phyloP scores from a whole-genome alignment of 2,113 vertebrate species.

The Panthera tigris region DNA sequence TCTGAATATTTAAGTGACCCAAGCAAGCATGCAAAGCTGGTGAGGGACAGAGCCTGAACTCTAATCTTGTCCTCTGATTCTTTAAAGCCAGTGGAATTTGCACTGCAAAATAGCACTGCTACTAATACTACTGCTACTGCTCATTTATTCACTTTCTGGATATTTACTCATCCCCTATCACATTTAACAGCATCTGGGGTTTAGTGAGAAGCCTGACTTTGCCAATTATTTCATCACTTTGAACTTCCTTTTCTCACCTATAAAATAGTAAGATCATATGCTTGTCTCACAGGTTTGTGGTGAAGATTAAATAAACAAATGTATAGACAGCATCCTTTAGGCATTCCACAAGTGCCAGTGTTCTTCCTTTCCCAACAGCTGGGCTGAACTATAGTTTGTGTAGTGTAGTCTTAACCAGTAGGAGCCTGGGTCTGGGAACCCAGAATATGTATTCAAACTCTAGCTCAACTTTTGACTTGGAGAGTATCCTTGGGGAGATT shows the following conservation, averaged over 20 bases:
- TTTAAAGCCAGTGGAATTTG: background rate
- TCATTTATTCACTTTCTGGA: background rate
- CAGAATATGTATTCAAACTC: background rate
- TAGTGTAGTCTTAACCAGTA: background rate
- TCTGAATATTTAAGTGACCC: background rate
- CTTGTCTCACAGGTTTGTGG: background rate
- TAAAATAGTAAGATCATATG: background rate
- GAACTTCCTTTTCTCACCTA: background rate
- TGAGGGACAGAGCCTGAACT: too few species aligned
- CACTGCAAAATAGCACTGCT: too few species aligned
- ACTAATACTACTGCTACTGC: background rate
- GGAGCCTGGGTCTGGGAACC: background rate
- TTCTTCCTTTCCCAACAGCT: background rate
- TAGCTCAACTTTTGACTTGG: background rate
- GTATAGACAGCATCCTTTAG: background rate
- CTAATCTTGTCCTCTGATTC: background rate
- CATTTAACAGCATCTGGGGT: background rate
- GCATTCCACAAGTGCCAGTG: background rate
- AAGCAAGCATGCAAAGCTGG: background rate
- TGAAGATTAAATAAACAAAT: background rate
- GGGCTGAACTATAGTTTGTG: background rate
- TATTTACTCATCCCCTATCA: background rate
- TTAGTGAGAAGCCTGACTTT: background rate
- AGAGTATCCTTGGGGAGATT: background rate
- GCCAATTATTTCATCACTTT: background rate